These are phyloP conservation scores for Enteromius fasciolatus DNA, from an alignment of 2,797 vertebrate species.

Conservation along the genomic window DNA sequence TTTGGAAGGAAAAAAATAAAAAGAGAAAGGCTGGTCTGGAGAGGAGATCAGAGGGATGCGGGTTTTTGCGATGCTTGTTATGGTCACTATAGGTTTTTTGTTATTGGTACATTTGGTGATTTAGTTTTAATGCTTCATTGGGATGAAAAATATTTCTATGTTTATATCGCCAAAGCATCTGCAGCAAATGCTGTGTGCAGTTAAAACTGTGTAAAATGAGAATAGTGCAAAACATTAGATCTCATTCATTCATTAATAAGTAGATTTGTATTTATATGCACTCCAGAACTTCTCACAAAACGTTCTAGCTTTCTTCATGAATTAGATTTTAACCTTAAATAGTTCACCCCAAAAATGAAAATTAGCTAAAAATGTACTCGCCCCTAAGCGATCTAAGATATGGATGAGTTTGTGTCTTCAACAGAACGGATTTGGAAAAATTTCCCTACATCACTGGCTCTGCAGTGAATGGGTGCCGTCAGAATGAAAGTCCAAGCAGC, in stretches of 20 bases:
- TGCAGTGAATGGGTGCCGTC: not conserved
- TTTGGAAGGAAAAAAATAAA: conserved; percentile 23
- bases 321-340: not conserved
- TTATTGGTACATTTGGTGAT: not conserved
- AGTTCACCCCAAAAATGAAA: not conserved
- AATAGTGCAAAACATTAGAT: not conserved
- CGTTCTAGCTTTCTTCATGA: not conserved
- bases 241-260: not conserved
- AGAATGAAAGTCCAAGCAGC: not conserved
- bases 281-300: not conserved
- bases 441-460: not conserved
- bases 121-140: not conserved
- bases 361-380: not conserved
- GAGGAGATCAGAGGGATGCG: conserved; percentile 3
- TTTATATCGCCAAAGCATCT: not conserved
- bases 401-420: not conserved
- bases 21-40: conserved; percentile 3
- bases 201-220: not conserved
- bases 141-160: not conserved
- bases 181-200: not conserved
- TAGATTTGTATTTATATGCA: not conserved
- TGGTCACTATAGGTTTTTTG: not conserved
- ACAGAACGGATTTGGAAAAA: not conserved
- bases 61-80: not conserved
- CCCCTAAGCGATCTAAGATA: not conserved